These are phyloP conservation scores for Acleris cristana DNA, from an alignment of 2,888 invertebrate genomes.

Conservation along the genomic window DNA sequence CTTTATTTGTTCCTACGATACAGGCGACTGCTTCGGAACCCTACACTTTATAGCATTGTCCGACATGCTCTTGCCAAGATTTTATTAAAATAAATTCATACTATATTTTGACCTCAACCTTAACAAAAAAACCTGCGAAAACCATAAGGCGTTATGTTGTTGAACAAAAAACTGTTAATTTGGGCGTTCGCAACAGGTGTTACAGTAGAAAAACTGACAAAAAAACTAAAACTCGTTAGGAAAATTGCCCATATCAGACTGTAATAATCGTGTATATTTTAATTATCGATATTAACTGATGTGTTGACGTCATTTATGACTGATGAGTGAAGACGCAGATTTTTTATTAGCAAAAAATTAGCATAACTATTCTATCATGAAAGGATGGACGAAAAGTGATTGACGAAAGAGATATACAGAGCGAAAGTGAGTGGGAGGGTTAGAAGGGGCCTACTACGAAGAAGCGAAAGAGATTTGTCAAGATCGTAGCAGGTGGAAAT, in stretches of 20 bases:
- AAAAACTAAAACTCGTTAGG: conserved; percentile 25
- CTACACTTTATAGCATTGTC: too few relatives aligned
- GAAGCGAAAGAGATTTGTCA: too few relatives aligned
- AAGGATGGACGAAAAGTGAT: too few relatives aligned
- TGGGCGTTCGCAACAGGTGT: conserved; percentile 25
- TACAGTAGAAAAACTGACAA: conserved; percentile 7
- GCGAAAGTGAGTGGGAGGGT: too few relatives aligned
- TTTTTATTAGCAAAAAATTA: not conserved
- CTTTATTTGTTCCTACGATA: too few relatives aligned
- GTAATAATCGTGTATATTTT: conserved; percentile 11
- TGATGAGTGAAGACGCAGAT: not conserved
- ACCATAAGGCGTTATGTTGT: conserved; percentile 13
- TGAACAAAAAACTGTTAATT: conserved; percentile 22
- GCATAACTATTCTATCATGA: too few relatives aligned
- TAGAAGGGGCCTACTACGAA: too few relatives aligned
- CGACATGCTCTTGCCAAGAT: too few relatives aligned
- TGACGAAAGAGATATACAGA: too few relatives aligned
- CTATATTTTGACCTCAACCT: not conserved
- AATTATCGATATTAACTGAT: conserved; percentile 17
- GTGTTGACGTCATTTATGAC: not conserved
- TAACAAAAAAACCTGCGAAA: conserved; percentile 26
- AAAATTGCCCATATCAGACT: conserved; percentile 24
- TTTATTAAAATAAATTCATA: too few relatives aligned
- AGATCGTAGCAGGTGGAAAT: too few relatives aligned
- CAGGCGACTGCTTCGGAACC: too few relatives aligned